These are phyloP conservation scores for Sciaenops ocellatus DNA, from an alignment of 2,797 vertebrate genomes.

Conservation along the genomic window DNA sequence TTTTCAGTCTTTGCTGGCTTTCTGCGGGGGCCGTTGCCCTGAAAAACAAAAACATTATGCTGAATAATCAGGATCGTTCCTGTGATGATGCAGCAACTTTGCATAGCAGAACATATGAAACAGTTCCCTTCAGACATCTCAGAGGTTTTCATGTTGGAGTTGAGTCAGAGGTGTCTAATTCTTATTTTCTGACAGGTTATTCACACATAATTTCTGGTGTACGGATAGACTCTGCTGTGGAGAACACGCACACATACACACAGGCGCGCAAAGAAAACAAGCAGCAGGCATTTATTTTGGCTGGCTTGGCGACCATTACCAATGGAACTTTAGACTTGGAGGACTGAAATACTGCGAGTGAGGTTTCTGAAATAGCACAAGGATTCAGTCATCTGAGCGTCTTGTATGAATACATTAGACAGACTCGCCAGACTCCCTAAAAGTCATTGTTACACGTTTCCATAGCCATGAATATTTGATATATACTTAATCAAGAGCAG, in stretches of 20 bases:
- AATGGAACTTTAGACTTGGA: constrained; percentile 72
- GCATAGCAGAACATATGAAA: constrained; percentile 38
- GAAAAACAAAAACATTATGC: constrained; percentile 56
- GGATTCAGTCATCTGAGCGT: constrained; percentile 73
- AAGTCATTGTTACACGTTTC: constrained; percentile 78
- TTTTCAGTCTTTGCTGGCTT: constrained; percentile 56
- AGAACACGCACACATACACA: constrained; percentile 17
- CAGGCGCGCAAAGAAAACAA: constrained; percentile 75
- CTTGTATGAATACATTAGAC: constrained; percentile 77
- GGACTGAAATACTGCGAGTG: constrained; percentile 69
- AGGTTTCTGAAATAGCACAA: constrained; percentile 79
- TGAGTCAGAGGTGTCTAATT: constrained; percentile 38
- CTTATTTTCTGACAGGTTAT: constrained; percentile 38
- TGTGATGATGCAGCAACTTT: constrained; percentile 58
- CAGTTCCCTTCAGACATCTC: constrained; percentile 23
- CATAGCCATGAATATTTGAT: constrained; percentile 76
- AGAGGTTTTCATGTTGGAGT: constrained; percentile 36
- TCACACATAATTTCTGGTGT: constrained; percentile 50
- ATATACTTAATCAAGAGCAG: constrained; percentile 74
- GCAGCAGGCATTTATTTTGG: constrained; percentile 82
- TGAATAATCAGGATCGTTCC: constrained; percentile 53
- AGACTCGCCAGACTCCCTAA: constrained; percentile 60
- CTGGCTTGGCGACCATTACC: constrained; percentile 68
- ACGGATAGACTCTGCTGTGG: constrained; percentile 25
- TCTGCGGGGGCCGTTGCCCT: constrained; percentile 31